Conservation (phyloP, 2,888 invertebrate species). For the Sphaerophoria rueppellii region DNA sequence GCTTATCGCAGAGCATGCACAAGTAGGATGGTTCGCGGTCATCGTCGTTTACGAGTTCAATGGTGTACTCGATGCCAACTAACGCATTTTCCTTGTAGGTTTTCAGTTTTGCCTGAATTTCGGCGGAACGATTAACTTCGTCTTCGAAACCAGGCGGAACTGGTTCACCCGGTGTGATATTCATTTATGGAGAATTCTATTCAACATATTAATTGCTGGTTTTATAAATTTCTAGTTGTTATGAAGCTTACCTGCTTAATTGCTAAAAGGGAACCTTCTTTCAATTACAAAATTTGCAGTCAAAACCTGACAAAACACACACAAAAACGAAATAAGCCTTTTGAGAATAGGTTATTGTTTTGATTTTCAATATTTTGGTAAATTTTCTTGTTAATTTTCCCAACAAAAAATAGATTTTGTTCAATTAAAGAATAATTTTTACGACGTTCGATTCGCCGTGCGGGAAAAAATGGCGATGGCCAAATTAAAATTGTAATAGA, state of each 20-base stretch:
- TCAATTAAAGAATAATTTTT: too few relatives aligned
- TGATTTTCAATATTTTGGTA: too few relatives aligned
- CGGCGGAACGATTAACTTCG: constrained; percentile 82
- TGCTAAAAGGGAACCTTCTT: neutral
- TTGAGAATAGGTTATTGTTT: too few relatives aligned
- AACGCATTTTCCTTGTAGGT: constrained; percentile 82
- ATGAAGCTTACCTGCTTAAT: neutral
- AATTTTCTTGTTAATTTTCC: too few relatives aligned
- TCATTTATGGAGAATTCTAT: constrained; percentile 75
- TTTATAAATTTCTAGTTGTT: neutral
- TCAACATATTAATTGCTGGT: constrained; percentile 11
- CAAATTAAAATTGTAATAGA: too few relatives aligned
- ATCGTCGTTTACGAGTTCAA: constrained; percentile 87
- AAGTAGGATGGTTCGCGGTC: constrained; percentile 89
- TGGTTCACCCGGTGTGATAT: constrained; percentile 85
- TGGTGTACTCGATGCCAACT: constrained; percentile 90
- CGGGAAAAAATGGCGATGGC: too few relatives aligned
- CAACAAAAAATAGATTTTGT: too few relatives aligned
- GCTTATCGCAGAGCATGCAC: constrained; percentile 90
- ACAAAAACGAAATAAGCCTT: too few relatives aligned
- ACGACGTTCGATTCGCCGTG: too few relatives aligned
- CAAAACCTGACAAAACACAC: too few relatives aligned
- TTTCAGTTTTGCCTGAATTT: constrained; percentile 83
- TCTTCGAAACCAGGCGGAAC: constrained; percentile 88
- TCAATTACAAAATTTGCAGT: too few relatives aligned